phyloP scores from a whole-genome alignment of 2,797 vertebrate species.

The Rhadinocentrus ornatus region DNA sequence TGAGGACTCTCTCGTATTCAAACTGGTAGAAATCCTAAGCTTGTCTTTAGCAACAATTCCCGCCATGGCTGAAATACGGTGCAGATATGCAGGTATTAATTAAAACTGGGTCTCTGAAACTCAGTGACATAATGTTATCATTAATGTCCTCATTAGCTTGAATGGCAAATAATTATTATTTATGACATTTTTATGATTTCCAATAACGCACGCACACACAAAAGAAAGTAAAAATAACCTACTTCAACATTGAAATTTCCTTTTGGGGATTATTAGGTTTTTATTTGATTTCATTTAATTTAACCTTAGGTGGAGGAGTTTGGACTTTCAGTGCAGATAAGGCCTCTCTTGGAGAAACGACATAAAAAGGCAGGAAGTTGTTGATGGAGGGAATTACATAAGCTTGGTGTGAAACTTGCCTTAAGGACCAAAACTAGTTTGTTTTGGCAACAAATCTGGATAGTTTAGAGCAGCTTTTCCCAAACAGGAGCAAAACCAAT shows the following conservation, averaged over 20 bases:
- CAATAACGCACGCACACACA: neutral
- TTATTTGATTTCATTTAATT: neutral
- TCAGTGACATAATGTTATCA: neutral
- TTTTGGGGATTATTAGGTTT: neutral
- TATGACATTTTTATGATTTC: neutral
- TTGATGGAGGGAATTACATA: neutral
- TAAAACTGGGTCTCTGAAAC: neutral
- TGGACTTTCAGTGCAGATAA: neutral
- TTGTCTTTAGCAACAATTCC: neutral
- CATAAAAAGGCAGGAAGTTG: neutral
- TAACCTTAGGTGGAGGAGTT: neutral
- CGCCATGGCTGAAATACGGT: neutral
- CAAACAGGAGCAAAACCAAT: neutral
- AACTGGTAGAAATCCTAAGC: neutral
- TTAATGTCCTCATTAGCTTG: neutral
- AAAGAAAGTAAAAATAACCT: neutral
- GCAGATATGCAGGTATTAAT: neutral
- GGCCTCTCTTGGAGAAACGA: neutral
- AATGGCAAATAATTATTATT: neutral
- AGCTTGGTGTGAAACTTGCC: neutral
- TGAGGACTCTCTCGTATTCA: neutral
- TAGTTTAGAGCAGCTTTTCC: neutral
- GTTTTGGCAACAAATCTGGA: neutral
- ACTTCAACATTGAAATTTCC: neutral
- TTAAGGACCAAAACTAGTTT: neutral